These are phyloP conservation scores for Yponomeuta evonymella DNA, from an alignment of 2,888 invertebrate species.

Conservation along the genomic window DNA sequence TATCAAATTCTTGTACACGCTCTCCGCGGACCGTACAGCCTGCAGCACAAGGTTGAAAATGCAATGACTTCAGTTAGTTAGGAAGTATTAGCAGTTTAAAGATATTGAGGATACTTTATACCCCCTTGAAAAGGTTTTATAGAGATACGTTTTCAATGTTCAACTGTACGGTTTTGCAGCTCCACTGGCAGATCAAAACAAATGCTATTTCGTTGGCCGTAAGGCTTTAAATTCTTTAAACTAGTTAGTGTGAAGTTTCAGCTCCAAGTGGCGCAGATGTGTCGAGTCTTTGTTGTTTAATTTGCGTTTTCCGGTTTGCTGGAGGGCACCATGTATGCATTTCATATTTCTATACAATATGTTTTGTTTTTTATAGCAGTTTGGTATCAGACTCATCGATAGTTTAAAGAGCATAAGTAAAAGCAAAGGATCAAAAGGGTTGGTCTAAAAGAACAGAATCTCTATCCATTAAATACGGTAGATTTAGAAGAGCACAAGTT, in stretches of 20 bases:
- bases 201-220: neutral
- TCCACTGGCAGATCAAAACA: neutral
- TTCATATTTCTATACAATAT: neutral
- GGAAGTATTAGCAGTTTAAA: neutral
- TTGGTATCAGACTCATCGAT: no score
- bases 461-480: no score
- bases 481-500: no score
- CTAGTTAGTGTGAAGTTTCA: constrained; percentile 7
- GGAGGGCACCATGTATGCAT: constrained; percentile 26
- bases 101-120: constrained; percentile 1
- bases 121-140: neutral
- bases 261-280: constrained; percentile 55
- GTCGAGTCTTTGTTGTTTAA: constrained; percentile 72
- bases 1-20: constrained; percentile 16
- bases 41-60: constrained; percentile 32
- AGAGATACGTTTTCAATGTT: neutral
- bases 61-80: neutral
- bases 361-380: neutral
- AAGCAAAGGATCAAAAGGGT: neutral
- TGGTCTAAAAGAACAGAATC: neutral
- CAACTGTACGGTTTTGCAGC: constrained; percentile 1
- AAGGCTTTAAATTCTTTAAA: neutral
- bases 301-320: constrained; percentile 72
- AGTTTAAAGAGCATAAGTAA: neutral
- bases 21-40: constrained; percentile 27